These are phyloP conservation scores for Myotis pilosus DNA, from an alignment of 2,797 vertebrate genomes.

Conservation along the genomic window DNA sequence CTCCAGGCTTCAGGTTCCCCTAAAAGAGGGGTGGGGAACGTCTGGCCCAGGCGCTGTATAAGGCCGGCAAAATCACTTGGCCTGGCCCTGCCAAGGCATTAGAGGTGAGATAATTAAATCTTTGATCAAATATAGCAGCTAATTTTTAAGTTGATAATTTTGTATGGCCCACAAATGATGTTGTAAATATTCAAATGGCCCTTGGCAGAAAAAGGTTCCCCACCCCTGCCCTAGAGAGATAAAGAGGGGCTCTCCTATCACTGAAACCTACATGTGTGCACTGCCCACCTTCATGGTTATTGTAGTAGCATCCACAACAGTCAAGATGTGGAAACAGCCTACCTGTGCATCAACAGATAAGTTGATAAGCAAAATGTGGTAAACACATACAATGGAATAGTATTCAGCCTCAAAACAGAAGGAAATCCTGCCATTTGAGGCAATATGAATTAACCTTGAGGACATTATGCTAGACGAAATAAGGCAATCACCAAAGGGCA, in stretches of 20 bases:
- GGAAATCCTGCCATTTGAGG: neutral
- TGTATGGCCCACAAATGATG: too few species aligned
- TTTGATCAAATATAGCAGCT: too few species aligned
- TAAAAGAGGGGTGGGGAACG: too few species aligned
- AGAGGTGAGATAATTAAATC: too few species aligned
- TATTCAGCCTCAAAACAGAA: neutral
- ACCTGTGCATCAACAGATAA: neutral
- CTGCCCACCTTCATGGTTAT: rapidly evolving
- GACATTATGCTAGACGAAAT: neutral
- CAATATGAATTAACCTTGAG: neutral
- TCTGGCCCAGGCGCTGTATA: too few species aligned
- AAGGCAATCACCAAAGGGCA: neutral
- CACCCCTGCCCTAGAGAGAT: neutral
- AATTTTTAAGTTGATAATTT: too few species aligned
- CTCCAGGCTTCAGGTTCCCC: neutral
- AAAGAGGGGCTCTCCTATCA: neutral
- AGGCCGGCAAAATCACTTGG: too few species aligned
- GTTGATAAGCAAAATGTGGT: neutral
- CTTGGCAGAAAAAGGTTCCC: too few species aligned
- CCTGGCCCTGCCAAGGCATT: too few species aligned
- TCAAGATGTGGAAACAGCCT: neutral
- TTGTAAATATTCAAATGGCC: too few species aligned
- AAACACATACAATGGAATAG: neutral
- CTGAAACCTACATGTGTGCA: neutral
- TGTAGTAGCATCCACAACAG: neutral